phyloP scores from a whole-genome alignment of 2,888 invertebrate species.

The Ophion ellenae region DNA sequence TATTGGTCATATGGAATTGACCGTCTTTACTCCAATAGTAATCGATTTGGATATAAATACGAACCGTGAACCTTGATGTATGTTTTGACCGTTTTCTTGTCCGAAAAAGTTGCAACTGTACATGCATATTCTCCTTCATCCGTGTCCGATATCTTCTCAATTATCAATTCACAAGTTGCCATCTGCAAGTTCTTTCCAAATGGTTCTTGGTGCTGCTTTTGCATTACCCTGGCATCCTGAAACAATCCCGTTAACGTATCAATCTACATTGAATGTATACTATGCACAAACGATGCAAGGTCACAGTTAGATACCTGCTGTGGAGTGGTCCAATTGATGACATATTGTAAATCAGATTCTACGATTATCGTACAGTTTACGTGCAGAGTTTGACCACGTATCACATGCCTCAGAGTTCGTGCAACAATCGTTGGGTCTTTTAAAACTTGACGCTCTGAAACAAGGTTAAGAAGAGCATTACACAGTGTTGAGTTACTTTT shows the following conservation, averaged over 20 bases:
- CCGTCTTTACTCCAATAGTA: background rate
- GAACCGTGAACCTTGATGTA: slow-evolving; percentile 74
- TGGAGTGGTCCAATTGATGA: slow-evolving; percentile 74
- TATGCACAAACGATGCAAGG: background rate
- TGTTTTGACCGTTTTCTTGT: slow-evolving; percentile 53
- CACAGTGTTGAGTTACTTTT: slow-evolving; percentile 14
- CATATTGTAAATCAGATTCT: slow-evolving; percentile 63
- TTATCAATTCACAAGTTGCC: slow-evolving; percentile 69
- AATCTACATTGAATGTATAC: background rate
- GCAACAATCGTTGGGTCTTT: slow-evolving; percentile 70
- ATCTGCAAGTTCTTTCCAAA: slow-evolving; percentile 24
- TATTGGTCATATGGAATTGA: background rate
- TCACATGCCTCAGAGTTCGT: slow-evolving; percentile 72
- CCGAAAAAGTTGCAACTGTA: slow-evolving; percentile 60
- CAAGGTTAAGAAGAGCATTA: slow-evolving; percentile 46
- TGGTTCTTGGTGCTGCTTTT: slow-evolving; percentile 6
- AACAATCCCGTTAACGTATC: slow-evolving; percentile 54
- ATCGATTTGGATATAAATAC: slow-evolving; percentile 44
- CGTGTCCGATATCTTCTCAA: slow-evolving; percentile 70
- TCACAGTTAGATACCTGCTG: slow-evolving; percentile 46
- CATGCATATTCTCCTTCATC: slow-evolving; percentile 77
- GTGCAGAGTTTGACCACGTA: slow-evolving; percentile 74
- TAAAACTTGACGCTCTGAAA: slow-evolving; percentile 65
- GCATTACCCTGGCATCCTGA: slow-evolving; percentile 69
- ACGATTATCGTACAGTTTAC: slow-evolving; percentile 75